Evolutionary conservation across 2,888 invertebrate genomes (phyloP), one percentile per base, ranked within the genome.

Genomic region (Orchesellides sinensis): DNA sequence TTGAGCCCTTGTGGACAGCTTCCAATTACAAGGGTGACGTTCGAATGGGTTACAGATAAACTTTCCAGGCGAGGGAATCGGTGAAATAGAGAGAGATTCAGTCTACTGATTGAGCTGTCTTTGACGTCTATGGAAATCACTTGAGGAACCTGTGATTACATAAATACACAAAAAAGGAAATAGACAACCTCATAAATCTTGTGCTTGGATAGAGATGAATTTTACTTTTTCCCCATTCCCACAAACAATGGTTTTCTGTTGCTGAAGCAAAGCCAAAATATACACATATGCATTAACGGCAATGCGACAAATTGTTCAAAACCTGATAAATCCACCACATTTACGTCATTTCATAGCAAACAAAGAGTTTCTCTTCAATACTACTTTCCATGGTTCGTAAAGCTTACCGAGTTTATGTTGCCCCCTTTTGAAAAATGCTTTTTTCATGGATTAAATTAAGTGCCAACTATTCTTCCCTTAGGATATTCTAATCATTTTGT

Each of bases 31-130:
- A 61, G 32, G 10, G 68, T 72, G 27, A 84, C 68, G 47, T 73
- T 84, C 23, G 75, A 75, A 52, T 75, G 52, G 40, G 82, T 82
- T 45, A 82, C 82, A 3, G 82, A 75, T 63, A 82, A 61, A 59
- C 61, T 75, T 56, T 35, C 29, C 2, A 83, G 77, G 25, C 47
- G 52, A 12, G 83, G 69, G 65, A 83, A 83, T 12, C 65, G 54
- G 19, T 54, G 56, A 59, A 83, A 83, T 14, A 72, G 29, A 19
- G 70, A 56, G 12, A 83, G 77, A 70, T 83, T 65, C 19, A 83
- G 65, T 12, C 23, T 77, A 32, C 45, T 63, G 69, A 83, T 70
- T 70, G 63, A 35, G 65, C 77, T 77, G 65, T 77, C 79, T 65
- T 66, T 72, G 45, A 80, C 66, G 21, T 29, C 45, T 21, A 80